Conservation (phyloP, 2,888 invertebrate genomes). For the Archips crataeganus region DNA sequence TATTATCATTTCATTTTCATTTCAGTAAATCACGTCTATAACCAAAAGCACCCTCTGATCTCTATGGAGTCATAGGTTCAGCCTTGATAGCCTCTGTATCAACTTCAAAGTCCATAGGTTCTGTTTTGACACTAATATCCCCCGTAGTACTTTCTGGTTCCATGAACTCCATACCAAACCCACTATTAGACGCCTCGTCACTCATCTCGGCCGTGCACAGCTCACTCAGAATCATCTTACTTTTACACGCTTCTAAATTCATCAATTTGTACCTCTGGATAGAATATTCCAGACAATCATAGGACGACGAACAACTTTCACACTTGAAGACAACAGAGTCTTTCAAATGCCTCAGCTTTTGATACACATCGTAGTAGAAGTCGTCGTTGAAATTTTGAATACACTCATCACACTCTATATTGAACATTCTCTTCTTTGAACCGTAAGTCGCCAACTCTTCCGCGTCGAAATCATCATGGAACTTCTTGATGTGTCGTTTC, state of each 20-base stretch:
- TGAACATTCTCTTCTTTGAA: slow-evolving; percentile 52
- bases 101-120: slow-evolving; percentile 46
- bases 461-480: slow-evolving; percentile 67
- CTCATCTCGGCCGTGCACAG: slow-evolving; percentile 75
- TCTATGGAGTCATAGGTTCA: slow-evolving; percentile 55
- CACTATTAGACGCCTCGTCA: slow-evolving; percentile 59
- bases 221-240: slow-evolving; percentile 71
- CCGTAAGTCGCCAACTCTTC: slow-evolving; percentile 69
- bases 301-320: slow-evolving; percentile 57
- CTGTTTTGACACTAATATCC: slow-evolving; percentile 49
- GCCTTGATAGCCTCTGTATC: slow-evolving; percentile 50
- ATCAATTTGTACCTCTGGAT: slow-evolving; percentile 62
- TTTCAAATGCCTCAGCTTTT: slow-evolving; percentile 58
- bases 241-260: slow-evolving; percentile 52
- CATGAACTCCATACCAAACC: slow-evolving; percentile 53
- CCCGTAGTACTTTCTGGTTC: slow-evolving; percentile 65
- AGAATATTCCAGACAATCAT: slow-evolving; percentile 63
- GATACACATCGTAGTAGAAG: slow-evolving; percentile 53
- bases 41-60: background rate
- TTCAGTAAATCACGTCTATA: too few relatives aligned
- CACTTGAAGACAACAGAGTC: slow-evolving; percentile 67
- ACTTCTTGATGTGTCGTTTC: slow-evolving; percentile 73
- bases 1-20: too few relatives aligned
- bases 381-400: slow-evolving; percentile 66
- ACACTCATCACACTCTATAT: slow-evolving; percentile 68